A percentile compares a stretch with the other conserved stretches of the same genome.
phyloP scores from a whole-genome alignment of 2,888 invertebrate genomes.

The Drosophila meridionalis region DNA sequence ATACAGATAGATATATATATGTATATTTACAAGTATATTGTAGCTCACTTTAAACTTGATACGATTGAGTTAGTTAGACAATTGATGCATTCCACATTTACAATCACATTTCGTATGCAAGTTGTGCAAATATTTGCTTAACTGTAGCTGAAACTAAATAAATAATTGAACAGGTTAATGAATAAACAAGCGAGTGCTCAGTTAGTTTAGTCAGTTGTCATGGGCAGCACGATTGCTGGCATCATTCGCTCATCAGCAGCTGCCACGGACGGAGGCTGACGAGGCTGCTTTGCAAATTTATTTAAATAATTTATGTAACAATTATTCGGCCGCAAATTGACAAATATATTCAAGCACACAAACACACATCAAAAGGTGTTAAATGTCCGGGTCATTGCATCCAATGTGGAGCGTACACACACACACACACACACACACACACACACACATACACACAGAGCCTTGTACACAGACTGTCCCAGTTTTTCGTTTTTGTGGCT shows the following conservation, averaged over 20 bases:
- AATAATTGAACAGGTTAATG: conserved; percentile 19
- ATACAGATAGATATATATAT: background rate
- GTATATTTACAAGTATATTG: no score
- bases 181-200: conserved; percentile 14
- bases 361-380: conserved; percentile 24
- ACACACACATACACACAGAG: conserved; percentile 7
- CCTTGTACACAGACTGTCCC: conserved; percentile 13
- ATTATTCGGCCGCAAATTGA: conserved; percentile 71
- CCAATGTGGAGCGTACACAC: conserved; percentile 43
- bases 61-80: background rate
- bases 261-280: background rate
- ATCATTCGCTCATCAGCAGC: conserved; percentile 27
- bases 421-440: conserved; percentile 11
- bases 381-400: conserved; percentile 52
- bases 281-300: conserved; percentile 26
- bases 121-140: conserved; percentile 20
- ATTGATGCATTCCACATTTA: background rate
- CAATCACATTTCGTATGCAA: conserved; percentile 18
- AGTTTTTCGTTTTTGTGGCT: conserved; percentile 15
- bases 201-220: conserved; percentile 9
- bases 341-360: conserved; percentile 43
- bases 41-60: background rate
- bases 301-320: conserved; percentile 74
- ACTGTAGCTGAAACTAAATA: conserved; percentile 8
- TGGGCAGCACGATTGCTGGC: conserved; percentile 17